phyloP scores from a whole-genome alignment of 2,888 invertebrate species.

The Dione vanillae region DNA sequence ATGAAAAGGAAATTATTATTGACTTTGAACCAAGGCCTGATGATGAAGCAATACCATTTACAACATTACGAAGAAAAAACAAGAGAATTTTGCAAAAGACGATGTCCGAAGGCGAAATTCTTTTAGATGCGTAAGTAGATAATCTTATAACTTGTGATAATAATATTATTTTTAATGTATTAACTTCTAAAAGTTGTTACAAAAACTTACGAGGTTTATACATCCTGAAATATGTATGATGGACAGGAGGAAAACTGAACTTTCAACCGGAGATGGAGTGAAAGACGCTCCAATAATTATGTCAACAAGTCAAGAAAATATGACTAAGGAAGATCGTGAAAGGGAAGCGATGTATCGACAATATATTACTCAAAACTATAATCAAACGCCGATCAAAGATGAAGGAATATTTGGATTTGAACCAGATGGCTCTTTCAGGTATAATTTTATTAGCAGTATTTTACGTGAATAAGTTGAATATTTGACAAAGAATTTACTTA shows the following conservation, averaged over 20 bases:
- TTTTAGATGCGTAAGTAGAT: slow-evolving; percentile 83
- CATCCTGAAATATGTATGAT: neutral
- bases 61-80: slow-evolving; percentile 79
- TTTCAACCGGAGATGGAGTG: slow-evolving; percentile 75
- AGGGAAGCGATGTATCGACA: slow-evolving; percentile 74
- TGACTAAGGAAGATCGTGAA: slow-evolving; percentile 79
- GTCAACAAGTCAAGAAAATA: slow-evolving; percentile 87
- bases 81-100: slow-evolving; percentile 88
- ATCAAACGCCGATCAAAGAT: slow-evolving; percentile 84
- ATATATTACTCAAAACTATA: slow-evolving; percentile 78
- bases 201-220: too few relatives aligned
- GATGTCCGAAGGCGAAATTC: slow-evolving; percentile 91
- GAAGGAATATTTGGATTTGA: slow-evolving; percentile 84
- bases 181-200: too few relatives aligned
- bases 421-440: slow-evolving; percentile 82
- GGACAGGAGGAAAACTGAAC: slow-evolving; percentile 76
- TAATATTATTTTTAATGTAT: too few relatives aligned
- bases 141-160: neutral
- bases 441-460: slow-evolving; percentile 43
- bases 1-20: slow-evolving; percentile 92
- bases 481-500: neutral
- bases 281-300: slow-evolving; percentile 80
- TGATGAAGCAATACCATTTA: slow-evolving; percentile 86
- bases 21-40: slow-evolving; percentile 92
- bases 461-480: slow-evolving; percentile 18